phyloP scores from a whole-genome alignment of 2,113 vertebrate genomes.

The Heloderma charlesbogerti region DNA sequence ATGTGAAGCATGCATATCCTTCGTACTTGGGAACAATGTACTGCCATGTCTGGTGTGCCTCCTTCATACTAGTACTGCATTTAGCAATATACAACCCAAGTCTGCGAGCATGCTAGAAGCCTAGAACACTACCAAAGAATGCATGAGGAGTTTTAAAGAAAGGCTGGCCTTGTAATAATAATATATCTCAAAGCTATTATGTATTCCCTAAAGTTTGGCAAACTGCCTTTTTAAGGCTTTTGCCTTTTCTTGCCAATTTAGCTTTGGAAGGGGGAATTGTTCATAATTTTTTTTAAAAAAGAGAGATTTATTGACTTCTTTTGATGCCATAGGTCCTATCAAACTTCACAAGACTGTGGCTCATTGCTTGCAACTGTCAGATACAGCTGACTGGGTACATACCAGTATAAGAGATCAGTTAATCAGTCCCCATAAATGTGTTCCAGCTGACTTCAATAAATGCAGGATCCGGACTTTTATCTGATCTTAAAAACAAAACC shows the following conservation, averaged over 20 bases:
- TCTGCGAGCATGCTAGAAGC: not conserved
- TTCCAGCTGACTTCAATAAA: constrained; percentile 22
- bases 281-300: no score
- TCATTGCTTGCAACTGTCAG: not conserved
- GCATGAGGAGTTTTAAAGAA: not conserved
- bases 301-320: not conserved
- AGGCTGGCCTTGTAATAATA: constrained; percentile 1
- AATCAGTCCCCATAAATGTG: not conserved
- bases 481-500: not conserved
- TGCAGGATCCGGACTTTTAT: not conserved
- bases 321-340: not conserved
- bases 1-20: not conserved
- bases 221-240: not conserved
- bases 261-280: not conserved
- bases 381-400: not conserved
- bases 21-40: not conserved
- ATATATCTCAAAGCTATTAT: not conserved
- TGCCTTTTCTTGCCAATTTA: not conserved
- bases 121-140: constrained; percentile 12
- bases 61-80: not conserved
- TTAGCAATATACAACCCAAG: not conserved
- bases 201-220: not conserved
- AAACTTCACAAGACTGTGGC: not conserved
- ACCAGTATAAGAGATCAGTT: not conserved
- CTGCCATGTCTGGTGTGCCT: not conserved